A percentile compares a stretch with the other conserved stretches of the same genome.
phyloP scores from a whole-genome alignment of 1,140 invertebrate genomes.

The Diuraphis noxia region DNA sequence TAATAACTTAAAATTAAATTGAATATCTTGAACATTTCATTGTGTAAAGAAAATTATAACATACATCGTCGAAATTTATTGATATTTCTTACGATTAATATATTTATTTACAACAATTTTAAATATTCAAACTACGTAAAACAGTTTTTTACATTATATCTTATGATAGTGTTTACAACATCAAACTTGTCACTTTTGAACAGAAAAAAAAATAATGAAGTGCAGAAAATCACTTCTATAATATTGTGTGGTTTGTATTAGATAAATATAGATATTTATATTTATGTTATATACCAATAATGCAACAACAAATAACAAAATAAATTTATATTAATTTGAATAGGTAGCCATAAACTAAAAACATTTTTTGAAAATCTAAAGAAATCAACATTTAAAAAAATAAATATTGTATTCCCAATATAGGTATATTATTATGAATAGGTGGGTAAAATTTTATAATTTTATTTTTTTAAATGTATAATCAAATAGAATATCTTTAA shows the following conservation, averaged over 20 bases:
- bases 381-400: not conserved
- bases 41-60: not conserved
- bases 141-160: not conserved
- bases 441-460: no score
- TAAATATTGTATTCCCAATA: no score
- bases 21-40: not conserved
- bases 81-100: not conserved
- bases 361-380: not conserved
- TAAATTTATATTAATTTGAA: not conserved
- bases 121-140: no score
- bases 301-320: not conserved
- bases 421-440: no score
- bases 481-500: not conserved
- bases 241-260: not conserved
- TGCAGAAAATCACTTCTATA: not conserved
- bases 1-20: not conserved
- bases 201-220: not conserved
- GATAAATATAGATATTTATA: not conserved
- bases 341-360: not conserved
- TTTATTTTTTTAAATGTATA: no score
- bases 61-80: not conserved
- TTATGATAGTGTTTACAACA: not conserved
- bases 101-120: not conserved
- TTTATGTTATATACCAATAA: no score
- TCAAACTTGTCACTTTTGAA: not conserved